Evolutionary conservation across 2,888 invertebrate species (phyloP), one percentile per base, ranked within the genome.

Genomic region (Ceramica pisi): DNA sequence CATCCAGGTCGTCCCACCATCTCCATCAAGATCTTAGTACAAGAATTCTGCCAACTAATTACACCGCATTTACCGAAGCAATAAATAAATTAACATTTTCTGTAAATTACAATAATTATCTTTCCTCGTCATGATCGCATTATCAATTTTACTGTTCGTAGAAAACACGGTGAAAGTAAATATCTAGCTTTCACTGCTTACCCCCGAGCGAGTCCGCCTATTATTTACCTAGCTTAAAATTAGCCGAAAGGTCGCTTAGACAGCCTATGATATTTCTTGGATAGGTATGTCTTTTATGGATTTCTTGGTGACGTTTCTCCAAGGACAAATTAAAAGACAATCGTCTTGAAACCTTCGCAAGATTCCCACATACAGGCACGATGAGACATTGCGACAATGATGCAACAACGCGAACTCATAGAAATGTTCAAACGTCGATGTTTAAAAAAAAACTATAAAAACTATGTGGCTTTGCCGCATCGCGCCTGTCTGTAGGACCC

Each of bases 101-200:
- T 62, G n/a, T 46, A 14, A 31, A 48, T 67, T 50, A 55, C 51
- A 67, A 65, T 55, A 51, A 70, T 64, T 56, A 50, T 67, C 3
- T 23, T 26, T 26, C 31, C 21, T 51, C 35, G 51, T 65, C 62
- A 63, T 50, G 55, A 50, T 26, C 19, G 31, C 26, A 23, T 44
- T 51, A 71, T 59, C 6, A 64, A 64, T 48, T 51, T 76, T 31
- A 46, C 48, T 35, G 73, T 53, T 66, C 31, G 4, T 57, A 73
- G 67, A 68, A 78, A 78, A 79, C 71, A 16, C n/a, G 50, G 85
- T 73, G 87, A 86, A 86, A 85, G 75, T 75, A 65, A 72, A 70
- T 62, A 73, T 71, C 14, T 23, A 21, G 51, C 71, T 83, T 82
- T 84, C 85, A 59, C 77, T 70, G 62, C 57, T 23, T 51, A 82